Evolutionary conservation across 1,140 invertebrate genomes (phyloP).

Genomic region (Diploscapter pachys): DNA sequence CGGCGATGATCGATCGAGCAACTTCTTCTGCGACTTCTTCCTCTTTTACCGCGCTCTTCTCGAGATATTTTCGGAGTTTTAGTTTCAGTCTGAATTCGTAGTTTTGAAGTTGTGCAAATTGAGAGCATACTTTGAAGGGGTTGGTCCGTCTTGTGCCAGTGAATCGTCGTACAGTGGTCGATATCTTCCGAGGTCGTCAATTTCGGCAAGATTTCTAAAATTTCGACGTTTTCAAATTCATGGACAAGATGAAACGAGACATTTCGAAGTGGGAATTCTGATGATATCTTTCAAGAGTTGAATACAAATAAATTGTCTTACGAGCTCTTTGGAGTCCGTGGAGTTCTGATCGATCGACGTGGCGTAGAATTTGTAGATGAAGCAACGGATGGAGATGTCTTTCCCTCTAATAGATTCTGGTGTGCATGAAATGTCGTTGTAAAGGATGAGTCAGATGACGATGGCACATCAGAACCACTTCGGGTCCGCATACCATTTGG

Average conservation of each 20-base stretch:
- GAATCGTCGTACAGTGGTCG: slow-evolving; percentile 11
- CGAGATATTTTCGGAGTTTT: slow-evolving; percentile 14
- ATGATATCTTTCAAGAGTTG: slow-evolving; percentile 15
- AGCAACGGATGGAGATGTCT: slow-evolving; percentile 12
- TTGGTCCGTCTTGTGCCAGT: neutral
- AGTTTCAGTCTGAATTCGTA: slow-evolving; percentile 15
- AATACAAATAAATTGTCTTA: slow-evolving; percentile 4
- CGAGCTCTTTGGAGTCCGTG: neutral
- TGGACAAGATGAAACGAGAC: too few relatives aligned
- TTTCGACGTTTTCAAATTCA: slow-evolving; percentile 6
- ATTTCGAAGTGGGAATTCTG: neutral
- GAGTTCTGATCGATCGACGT: neutral
- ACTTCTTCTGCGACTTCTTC: slow-evolving; percentile 29
- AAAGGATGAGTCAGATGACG: slow-evolving; percentile 6
- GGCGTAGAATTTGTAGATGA: slow-evolving; percentile 6
- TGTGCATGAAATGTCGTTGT: slow-evolving; percentile 15
- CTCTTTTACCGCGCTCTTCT: slow-evolving; percentile 11
- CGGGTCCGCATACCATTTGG: slow-evolving; percentile 3
- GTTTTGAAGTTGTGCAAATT: neutral
- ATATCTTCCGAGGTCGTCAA: slow-evolving; percentile 23
- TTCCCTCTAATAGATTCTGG: slow-evolving; percentile 10
- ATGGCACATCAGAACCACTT: slow-evolving; percentile 16
- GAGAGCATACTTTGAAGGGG: neutral
- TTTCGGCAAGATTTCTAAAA: slow-evolving; percentile 14
- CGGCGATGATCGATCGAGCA: slow-evolving; percentile 19